A percentile compares a stretch with the other conserved stretches of the same genome.
phyloP scores from a whole-genome alignment of 1,140 invertebrate genomes.

The Pachypsylla venusta region DNA sequence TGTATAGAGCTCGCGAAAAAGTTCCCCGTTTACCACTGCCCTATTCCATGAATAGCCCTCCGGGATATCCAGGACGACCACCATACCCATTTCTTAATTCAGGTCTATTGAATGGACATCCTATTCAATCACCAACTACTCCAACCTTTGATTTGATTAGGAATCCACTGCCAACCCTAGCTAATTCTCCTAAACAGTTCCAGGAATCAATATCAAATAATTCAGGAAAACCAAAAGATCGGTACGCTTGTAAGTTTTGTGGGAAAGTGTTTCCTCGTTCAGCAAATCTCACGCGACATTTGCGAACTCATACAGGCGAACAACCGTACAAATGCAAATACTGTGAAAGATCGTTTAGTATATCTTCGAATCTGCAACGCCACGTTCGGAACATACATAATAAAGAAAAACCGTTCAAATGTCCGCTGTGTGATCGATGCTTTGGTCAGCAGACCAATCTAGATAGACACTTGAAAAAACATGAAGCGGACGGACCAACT shows the following conservation, averaged over 20 bases:
- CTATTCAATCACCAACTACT: conserved; percentile 30
- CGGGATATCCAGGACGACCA: conserved; percentile 27
- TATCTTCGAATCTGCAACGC: conserved; percentile 94
- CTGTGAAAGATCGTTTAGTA: conserved; percentile 96
- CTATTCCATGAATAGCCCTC: conserved; percentile 33
- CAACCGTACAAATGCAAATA: conserved; percentile 97
- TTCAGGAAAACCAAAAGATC: conserved; percentile 56
- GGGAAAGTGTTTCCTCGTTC: conserved; percentile 97
- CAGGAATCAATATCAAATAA: conserved; percentile 10
- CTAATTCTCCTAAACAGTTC: conserved; percentile 19
- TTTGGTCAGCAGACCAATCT: conserved; percentile 98
- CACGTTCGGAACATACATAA: conserved; percentile 99
- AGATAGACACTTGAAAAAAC: conserved; percentile 93
- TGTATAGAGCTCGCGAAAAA: conserved; percentile 44
- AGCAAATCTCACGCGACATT: conserved; percentile 89
- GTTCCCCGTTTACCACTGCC: conserved; percentile 33
- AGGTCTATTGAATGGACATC: conserved; percentile 29
- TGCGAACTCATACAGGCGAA: conserved; percentile 96
- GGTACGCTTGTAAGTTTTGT: conserved; percentile 97
- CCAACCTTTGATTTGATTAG: conserved; percentile 35
- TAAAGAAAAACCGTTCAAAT: conserved; percentile 83
- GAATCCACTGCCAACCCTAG: conserved; percentile 25
- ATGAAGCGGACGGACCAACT: conserved; percentile 76
- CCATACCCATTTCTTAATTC: conserved; percentile 32
- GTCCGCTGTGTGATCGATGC: conserved; percentile 71